Base-by-base conservation (phyloP, 1,140 invertebrate genomes). In the Glossosoma conforme region DNA sequence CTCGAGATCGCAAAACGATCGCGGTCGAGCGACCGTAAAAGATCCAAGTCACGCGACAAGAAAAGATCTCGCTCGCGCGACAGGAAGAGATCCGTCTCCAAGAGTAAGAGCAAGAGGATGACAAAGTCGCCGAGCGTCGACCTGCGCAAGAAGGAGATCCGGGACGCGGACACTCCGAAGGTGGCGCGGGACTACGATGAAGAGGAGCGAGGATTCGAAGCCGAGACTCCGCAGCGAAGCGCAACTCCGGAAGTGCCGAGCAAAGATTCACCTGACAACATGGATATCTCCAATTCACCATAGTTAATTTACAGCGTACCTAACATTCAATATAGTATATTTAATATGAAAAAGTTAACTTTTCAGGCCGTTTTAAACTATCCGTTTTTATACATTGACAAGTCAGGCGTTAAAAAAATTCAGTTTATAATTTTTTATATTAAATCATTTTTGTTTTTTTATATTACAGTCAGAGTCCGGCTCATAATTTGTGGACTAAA, bases 221-320 rank as follows among this genome's bases (percentile, higher is more conserved):
- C 70, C 63, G 17, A 74, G 68, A 66, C 36, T 72, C 70, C 1
- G 64, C 68, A 4, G 72, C 70, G 58, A n/a, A 67, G 62, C 9
- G 68, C 66, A 8, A 65, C 56, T 50, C 50, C 65, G 64, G 17
- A 59, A 63, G 15, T 30, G 1, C 36, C 35, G 3, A 50, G 47
- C 43, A 71, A 72, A 43, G 67, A 71, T 54, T 74, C 71, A 10
- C 70, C 72, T 14, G 70, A 74, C 58, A 75, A 74, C 46, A 74
- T 75, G 71, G 72, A 74, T 54, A 74, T 74, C 63, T 76, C 71
- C 15, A 72, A 77, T 60, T 77, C 68, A 49, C 73, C 66, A 52
- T 75, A 68, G 69, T n/a, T n/a, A n/a, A n/a, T n/a, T n/a, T n/a
- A n/a, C n/a, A n/a, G n/a, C n/a, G n/a, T n/a, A n/a, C n/a, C n/a